Percentiles rank a stretch among this genome's conserved stretches.
phyloP scores from a whole-genome alignment of 2,113 vertebrate species.

The Phrynosoma platyrhinos region DNA sequence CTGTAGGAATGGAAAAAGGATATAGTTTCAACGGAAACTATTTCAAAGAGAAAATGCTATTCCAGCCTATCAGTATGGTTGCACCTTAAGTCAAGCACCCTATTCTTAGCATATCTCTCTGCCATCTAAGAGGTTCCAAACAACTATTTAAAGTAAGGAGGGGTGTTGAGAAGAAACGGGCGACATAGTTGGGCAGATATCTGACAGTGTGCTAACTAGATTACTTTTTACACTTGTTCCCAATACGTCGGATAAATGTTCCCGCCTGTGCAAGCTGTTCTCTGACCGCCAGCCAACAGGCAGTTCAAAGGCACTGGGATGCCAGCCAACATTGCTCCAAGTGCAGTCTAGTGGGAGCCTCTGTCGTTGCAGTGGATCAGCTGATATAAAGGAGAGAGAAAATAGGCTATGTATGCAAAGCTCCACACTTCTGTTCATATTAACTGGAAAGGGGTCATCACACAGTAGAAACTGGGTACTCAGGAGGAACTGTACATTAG shows the following conservation, averaged over 20 bases:
- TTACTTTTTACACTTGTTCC: conserved; percentile 18
- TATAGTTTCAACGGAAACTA: not conserved
- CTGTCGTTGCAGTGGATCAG: conserved; percentile 15
- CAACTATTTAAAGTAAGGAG: not conserved
- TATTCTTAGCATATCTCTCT: not conserved
- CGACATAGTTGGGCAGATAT: not conserved
- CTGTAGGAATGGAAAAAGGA: not conserved
- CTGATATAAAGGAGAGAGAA: conserved; percentile 13
- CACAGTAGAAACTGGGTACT: not conserved
- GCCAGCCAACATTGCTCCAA: conserved; percentile 32
- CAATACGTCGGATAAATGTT: conserved; percentile 30
- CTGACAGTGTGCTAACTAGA: conserved; percentile 11
- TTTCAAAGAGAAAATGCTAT: not conserved
- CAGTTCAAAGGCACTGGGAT: conserved; percentile 36
- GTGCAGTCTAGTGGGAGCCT: not conserved
- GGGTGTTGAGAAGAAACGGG: not conserved
- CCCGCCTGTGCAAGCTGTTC: conserved; percentile 21
- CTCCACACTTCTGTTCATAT: conserved; percentile 9
- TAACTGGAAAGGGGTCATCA: not conserved
- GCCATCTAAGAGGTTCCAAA: not conserved
- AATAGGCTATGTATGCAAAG: conserved; percentile 6
- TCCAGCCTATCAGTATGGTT: not conserved
- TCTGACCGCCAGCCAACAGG: conserved; percentile 28
- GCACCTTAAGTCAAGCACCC: not conserved
- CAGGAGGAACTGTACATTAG: not conserved